Evolutionary conservation across 2,797 vertebrate species (phyloP), one percentile per base, ranked within the genome.

Genomic region (Borostomias antarcticus): DNA sequence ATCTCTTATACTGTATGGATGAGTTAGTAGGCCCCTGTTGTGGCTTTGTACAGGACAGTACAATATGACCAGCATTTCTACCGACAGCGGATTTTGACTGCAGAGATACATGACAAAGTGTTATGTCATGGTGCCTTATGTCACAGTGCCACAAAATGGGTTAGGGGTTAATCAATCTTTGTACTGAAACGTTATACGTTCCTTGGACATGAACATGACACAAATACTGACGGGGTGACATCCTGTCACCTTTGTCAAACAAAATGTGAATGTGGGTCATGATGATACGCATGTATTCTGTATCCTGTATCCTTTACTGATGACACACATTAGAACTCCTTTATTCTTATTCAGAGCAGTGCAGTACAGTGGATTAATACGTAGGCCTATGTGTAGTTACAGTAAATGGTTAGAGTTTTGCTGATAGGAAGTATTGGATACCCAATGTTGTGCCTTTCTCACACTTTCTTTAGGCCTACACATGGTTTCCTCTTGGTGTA

Each of bases 211-310:
- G 40, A 73, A 73, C 62, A 71, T 75, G 72, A 82, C 66, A 78
- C 71, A 72, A 21, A 66, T 66, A 35, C 11, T 4, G 1, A 37
- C 59, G 26, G 9, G 9, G 5, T 10, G 51, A 76, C 75, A 75
- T 81, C 68, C 62, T 73, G 64, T 32, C 47, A 56, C 67, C 50
- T 74, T 80, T 85, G 69, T 84, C 21, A 33, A 19, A 19, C n/a
- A 68, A 61, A 52, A 45, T 75, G 19, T 19, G 25, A 61, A 80
- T 81, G 58, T 82, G 64, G 84, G 81, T 78, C 76, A 79, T 53
- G 63, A 68, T 50, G 69, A 60, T 65, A 63, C 19, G n/a, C n/a
- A n/a, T n/a, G 29, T 45, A n/a, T 30, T 57, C 21, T 13, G 53
- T 47, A 43, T 79, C 78, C 33, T 54, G 40, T 69, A 11, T 69